Evolutionary conservation across 2,113 vertebrate genomes (phyloP).

Genomic region (Cololabis saira): DNA sequence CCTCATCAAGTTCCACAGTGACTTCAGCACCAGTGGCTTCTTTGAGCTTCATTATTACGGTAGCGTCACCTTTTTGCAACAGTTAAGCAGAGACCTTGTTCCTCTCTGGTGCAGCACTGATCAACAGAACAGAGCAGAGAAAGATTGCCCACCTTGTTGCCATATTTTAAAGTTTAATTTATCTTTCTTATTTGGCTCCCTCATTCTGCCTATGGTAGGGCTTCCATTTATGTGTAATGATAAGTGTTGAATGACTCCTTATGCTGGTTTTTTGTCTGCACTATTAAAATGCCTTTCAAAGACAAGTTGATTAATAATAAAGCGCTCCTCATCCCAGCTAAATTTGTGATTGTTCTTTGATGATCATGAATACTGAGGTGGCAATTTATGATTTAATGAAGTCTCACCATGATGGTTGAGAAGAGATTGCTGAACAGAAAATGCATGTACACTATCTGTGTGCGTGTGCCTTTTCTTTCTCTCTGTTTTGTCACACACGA

Average conservation of each 20-base stretch:
- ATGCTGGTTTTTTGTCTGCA: conserved; percentile 30
- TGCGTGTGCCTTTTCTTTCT: background rate
- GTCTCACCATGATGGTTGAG: conserved; percentile 25
- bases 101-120: background rate
- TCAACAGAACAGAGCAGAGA: conserved; percentile 1
- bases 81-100: conserved; percentile 21
- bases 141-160: conserved; percentile 1
- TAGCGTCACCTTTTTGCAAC: conserved; percentile 51
- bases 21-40: conserved; percentile 84
- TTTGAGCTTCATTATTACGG: conserved; percentile 80
- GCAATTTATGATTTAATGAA: conserved; percentile 47
- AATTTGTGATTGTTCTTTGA: conserved; percentile 65
- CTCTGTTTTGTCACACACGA: conserved; percentile 1
- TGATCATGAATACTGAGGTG: conserved; percentile 50
- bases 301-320: conserved; percentile 56
- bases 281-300: conserved; percentile 42
- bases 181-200: conserved; percentile 16
- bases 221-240: conserved; percentile 32
- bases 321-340: conserved; percentile 37
- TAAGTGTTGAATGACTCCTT: conserved; percentile 50
- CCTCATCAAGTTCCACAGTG: conserved; percentile 84
- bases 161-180: conserved; percentile 5
- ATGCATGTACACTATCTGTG: background rate
- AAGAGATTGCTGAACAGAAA: conserved; percentile 17
- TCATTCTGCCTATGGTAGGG: conserved; percentile 25